Evolutionary conservation across 2,888 invertebrate genomes (phyloP).

Genomic region (Drosophila bunnanda): DNA sequence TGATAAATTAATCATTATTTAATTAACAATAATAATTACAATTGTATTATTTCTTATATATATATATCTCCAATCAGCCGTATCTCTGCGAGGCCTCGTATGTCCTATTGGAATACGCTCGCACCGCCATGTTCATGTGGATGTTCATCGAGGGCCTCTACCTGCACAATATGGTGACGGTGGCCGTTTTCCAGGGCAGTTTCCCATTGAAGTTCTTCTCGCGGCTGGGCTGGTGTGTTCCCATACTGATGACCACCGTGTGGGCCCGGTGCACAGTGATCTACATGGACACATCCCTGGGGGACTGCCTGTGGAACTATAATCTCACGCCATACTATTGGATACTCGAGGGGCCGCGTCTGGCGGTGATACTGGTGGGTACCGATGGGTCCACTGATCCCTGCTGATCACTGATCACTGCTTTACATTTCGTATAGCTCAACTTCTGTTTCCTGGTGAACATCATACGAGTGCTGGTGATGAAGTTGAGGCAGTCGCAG

Average conservation of each 20-base stretch:
- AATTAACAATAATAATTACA: no score
- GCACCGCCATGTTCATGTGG: conserved; percentile 97
- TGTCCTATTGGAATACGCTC: conserved; percentile 93
- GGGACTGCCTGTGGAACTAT: conserved; percentile 92
- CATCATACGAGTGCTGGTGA: conserved; percentile 91
- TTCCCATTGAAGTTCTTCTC: conserved; percentile 87
- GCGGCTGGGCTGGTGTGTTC: conserved; percentile 90
- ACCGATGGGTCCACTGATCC: no score
- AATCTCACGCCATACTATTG: conserved; percentile 92
- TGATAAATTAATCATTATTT: no score
- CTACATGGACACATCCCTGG: conserved; percentile 83
- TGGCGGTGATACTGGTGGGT: conserved; percentile 92
- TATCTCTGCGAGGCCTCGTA: conserved; percentile 92
- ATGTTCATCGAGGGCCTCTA: conserved; percentile 98
- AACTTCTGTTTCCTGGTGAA: conserved; percentile 92
- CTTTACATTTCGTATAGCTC: conserved; percentile 46
- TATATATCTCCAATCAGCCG: conserved; percentile 86
- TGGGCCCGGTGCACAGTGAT: conserved; percentile 89
- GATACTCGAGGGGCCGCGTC: conserved; percentile 95
- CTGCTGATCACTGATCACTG: no score
- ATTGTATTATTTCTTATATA: not conserved
- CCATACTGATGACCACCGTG: conserved; percentile 88
- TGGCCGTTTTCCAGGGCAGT: conserved; percentile 88
- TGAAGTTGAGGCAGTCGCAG: conserved; percentile 90
- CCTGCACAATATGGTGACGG: conserved; percentile 93